Evolutionary conservation across 2,888 invertebrate genomes (phyloP).

Genomic region (Chrysodeixis includens): DNA sequence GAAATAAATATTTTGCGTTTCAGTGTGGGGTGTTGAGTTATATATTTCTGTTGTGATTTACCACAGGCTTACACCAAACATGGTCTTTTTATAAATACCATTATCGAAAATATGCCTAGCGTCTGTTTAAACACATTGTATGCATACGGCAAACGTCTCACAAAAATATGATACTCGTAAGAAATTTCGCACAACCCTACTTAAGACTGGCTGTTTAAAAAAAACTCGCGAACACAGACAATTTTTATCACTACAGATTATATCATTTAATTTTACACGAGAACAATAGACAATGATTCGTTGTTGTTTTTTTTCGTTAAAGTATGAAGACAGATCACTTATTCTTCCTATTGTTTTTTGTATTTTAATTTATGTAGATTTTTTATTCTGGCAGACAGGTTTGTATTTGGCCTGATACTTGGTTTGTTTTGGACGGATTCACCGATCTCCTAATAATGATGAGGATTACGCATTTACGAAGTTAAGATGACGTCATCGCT

Average conservation of each 20-base stretch:
- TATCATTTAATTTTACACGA: conserved; percentile 24
- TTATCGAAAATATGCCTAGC: too few species aligned
- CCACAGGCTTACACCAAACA: too few species aligned
- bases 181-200: not conserved
- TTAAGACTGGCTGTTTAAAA: not conserved
- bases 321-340: conserved; percentile 19
- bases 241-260: conserved; percentile 18
- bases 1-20: too few species aligned
- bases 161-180: too few species aligned
- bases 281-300: conserved; percentile 33
- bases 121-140: too few species aligned
- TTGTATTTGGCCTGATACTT: not conserved
- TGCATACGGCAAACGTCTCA: too few species aligned
- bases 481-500: too few species aligned
- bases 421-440: not conserved
- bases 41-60: too few species aligned
- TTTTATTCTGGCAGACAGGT: not conserved
- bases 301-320: conserved; percentile 30
- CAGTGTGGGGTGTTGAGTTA: too few species aligned
- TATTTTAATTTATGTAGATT: conserved; percentile 1
- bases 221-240: conserved; percentile 8
- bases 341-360: conserved; percentile 24
- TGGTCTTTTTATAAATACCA: too few species aligned
- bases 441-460: too few species aligned
- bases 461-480: too few species aligned